Conservation (phyloP, 2,888 invertebrate genomes). For the Scaptodrosophila latifasciaeformis region DNA sequence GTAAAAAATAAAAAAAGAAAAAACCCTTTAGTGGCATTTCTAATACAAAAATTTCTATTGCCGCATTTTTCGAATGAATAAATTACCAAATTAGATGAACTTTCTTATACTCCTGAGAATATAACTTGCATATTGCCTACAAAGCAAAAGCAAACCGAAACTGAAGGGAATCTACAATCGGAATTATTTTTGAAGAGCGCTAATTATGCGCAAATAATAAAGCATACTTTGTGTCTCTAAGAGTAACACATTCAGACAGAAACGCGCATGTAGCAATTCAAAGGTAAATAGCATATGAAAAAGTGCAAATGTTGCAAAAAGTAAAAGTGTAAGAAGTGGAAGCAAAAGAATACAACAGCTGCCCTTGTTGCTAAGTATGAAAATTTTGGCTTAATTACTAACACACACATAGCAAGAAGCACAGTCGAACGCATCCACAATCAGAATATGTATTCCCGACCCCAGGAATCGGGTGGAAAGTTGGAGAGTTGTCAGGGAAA, state of each 20-base stretch:
- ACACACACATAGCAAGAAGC: not conserved
- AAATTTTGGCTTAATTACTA: conserved; percentile 41
- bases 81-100: too few species aligned
- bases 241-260: conserved; percentile 17
- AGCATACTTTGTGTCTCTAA: conserved; percentile 29
- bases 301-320: conserved; percentile 45
- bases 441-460: not conserved
- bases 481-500: conserved; percentile 16
- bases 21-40: too few species aligned
- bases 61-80: too few species aligned
- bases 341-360: conserved; percentile 11
- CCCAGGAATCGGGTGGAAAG: not conserved
- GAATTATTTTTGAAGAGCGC: conserved; percentile 42
- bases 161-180: conserved; percentile 29
- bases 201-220: conserved; percentile 59
- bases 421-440: not conserved
- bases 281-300: conserved; percentile 7
- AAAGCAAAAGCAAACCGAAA: conserved; percentile 29
- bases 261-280: not conserved
- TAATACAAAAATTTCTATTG: too few species aligned
- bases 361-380: conserved; percentile 9
- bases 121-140: conserved; percentile 30
- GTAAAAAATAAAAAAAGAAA: too few species aligned
- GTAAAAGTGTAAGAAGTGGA: conserved; percentile 27
- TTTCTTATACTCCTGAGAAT: not conserved